Base-by-base conservation (phyloP, 2,888 invertebrate species). In the Herminia tarsipennalis region DNA sequence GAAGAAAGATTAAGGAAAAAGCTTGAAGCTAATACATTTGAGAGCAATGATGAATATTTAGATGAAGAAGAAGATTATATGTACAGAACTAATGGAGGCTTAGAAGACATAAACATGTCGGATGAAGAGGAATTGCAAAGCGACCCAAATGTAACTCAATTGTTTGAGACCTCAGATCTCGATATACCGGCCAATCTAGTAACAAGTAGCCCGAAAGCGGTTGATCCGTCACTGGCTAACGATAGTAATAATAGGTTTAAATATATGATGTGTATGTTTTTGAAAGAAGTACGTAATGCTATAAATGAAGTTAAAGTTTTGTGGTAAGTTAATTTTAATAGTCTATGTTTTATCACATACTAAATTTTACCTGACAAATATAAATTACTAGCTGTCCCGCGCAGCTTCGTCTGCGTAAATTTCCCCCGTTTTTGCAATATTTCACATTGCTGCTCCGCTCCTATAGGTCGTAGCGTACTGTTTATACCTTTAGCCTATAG, bases 271-370 rank as follows among this genome's bases (percentile, higher is more conserved):
- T 42, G 40, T 29, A 66, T 50, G 42, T 51, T 78, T 32, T 45
- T 76, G 12, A 50, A 49, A 29, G 70, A 77, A 56, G 66, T 83
- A 16, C 70, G 55, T 33, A 50, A 65, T 12, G 56, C 74, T 6
- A 67, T 79, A 43, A 18, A 32, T 16, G 48, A 65, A 25, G 68
- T 81, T 5, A 49, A 63, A 24, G 35, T 32, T 8, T 79, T 83
- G 52, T 82, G 84, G 86, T 85, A 66, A 70, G 63, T 36, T 20
- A 9, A 8, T 5, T n/a, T 27, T 20, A 16, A n/a, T n/a, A n/a
- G n/a, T n/a, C n/a, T n/a, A n/a, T n/a, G n/a, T n/a, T n/a, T n/a
- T n/a, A n/a, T n/a, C n/a, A n/a, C n/a, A n/a, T n/a, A n/a, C n/a
- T n/a, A n/a, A n/a, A n/a, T n/a, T n/a, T n/a, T n/a, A n/a, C n/a